Conservation (phyloP, 2,888 invertebrate species). For the Ichneumon xanthorius region DNA sequence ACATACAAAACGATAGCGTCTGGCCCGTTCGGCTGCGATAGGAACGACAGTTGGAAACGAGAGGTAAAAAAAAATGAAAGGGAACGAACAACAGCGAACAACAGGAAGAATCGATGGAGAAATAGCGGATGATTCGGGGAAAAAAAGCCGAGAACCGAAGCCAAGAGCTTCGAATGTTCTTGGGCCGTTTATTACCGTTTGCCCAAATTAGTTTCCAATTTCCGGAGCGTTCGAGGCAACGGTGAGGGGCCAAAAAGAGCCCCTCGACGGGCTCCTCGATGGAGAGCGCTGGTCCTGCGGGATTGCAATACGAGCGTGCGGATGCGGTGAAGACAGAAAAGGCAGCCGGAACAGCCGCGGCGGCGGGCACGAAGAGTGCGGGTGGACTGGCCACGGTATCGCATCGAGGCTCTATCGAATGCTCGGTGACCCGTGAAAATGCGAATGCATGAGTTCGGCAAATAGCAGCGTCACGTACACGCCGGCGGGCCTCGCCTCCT, state of each 20-base stretch:
- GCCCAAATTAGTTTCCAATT: slow-evolving; percentile 77
- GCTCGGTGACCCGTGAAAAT: slow-evolving; percentile 82
- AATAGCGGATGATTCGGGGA: slow-evolving; percentile 13
- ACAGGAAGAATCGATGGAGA: slow-evolving; percentile 7
- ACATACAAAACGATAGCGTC: slow-evolving; percentile 16
- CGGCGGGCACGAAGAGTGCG: slow-evolving; percentile 55
- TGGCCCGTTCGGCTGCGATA: slow-evolving; percentile 15
- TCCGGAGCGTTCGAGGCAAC: slow-evolving; percentile 64
- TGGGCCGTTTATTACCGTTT: slow-evolving; percentile 77
- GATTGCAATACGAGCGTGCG: slow-evolving; percentile 47
- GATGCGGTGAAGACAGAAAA: slow-evolving; percentile 33
- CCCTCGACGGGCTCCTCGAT: background rate
- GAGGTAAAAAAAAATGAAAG: background rate
- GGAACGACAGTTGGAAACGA: background rate
- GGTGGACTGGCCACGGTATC: slow-evolving; percentile 58
- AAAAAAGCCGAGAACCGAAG: slow-evolving; percentile 21
- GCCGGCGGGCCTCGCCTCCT: slow-evolving; percentile 65
- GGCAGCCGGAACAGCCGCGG: slow-evolving; percentile 26
- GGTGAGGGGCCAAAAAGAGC: slow-evolving; percentile 33
- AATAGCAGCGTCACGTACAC: slow-evolving; percentile 79
- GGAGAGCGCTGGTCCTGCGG: slow-evolving; percentile 51
- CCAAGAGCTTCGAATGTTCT: slow-evolving; percentile 53
- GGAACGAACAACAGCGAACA: slow-evolving; percentile 26
- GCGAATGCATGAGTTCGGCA: slow-evolving; percentile 81
- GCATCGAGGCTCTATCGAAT: slow-evolving; percentile 73